phyloP scores from a whole-genome alignment of 2,113 vertebrate genomes.

The Catharus bicknelli region DNA sequence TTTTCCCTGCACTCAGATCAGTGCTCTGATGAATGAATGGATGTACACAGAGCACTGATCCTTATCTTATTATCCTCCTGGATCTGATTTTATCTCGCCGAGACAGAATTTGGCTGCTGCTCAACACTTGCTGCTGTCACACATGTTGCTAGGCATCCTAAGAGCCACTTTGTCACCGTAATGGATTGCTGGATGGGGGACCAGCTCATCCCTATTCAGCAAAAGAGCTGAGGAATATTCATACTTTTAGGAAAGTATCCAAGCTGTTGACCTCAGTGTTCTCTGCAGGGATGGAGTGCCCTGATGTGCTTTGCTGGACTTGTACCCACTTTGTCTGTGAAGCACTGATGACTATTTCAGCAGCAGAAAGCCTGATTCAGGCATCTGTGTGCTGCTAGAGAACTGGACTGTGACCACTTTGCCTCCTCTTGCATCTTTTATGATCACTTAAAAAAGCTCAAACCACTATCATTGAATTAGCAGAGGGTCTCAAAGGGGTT shows the following conservation, averaged over 20 bases:
- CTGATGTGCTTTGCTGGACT: background rate
- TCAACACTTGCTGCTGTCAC: slow-evolving; percentile 38
- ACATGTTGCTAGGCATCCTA: background rate
- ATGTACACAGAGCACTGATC: slow-evolving; percentile 37
- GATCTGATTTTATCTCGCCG: slow-evolving; percentile 45
- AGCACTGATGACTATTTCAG: background rate
- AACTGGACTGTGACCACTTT: background rate
- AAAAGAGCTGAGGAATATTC: background rate
- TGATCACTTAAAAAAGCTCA: background rate
- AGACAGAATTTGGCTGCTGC: slow-evolving; percentile 43
- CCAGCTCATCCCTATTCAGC: background rate
- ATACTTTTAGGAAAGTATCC: background rate
- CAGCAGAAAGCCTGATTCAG: background rate
- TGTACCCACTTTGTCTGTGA: background rate
- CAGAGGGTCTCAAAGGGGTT: background rate
- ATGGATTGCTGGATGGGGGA: slow-evolving; percentile 8
- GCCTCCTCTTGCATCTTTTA: background rate
- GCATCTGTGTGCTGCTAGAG: background rate
- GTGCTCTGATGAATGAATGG: slow-evolving; percentile 18
- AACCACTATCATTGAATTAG: background rate
- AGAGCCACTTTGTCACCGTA: slow-evolving; percentile 25
- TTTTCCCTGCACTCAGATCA: background rate
- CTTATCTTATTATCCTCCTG: slow-evolving; percentile 43
- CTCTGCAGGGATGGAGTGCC: background rate
- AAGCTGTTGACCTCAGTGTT: slow-evolving; percentile 4